Conservation (phyloP, 2,888 invertebrate species). For the Plebejus anna region DNA sequence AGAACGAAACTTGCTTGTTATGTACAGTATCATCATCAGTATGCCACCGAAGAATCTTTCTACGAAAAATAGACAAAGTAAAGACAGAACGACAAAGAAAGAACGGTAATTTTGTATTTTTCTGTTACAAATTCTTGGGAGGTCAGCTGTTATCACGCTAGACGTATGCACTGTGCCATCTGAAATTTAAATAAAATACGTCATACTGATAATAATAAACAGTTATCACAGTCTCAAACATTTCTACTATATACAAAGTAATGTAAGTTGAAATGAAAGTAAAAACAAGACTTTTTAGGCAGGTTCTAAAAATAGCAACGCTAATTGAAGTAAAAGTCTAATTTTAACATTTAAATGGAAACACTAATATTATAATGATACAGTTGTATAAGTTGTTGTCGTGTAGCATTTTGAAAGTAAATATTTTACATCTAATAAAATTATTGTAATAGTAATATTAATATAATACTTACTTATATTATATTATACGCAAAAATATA, state of each 20-base stretch:
- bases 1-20: constrained; percentile 13
- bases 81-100: neutral
- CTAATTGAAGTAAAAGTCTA: neutral
- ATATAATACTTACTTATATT: too few relatives aligned
- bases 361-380: neutral
- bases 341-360: neutral
- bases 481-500: too few relatives aligned
- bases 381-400: neutral
- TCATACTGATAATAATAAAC: too few relatives aligned
- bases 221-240: too few relatives aligned
- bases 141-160: too few relatives aligned
- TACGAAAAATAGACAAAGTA: neutral
- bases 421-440: too few relatives aligned
- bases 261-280: neutral
- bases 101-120: too few relatives aligned
- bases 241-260: neutral
- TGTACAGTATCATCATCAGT: neutral
- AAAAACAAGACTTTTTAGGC: neutral
- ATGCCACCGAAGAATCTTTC: neutral
- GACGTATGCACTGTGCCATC: too few relatives aligned
- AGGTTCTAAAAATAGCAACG: neutral
- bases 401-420: neutral
- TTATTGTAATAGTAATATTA: too few relatives aligned
- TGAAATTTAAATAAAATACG: too few relatives aligned
- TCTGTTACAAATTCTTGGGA: too few relatives aligned